A percentile compares a stretch with the other conserved stretches of the same genome.
These are phyloP conservation scores for Bradypodion ventrale DNA, from an alignment of 2,797 vertebrate species.

Conservation along the genomic window DNA sequence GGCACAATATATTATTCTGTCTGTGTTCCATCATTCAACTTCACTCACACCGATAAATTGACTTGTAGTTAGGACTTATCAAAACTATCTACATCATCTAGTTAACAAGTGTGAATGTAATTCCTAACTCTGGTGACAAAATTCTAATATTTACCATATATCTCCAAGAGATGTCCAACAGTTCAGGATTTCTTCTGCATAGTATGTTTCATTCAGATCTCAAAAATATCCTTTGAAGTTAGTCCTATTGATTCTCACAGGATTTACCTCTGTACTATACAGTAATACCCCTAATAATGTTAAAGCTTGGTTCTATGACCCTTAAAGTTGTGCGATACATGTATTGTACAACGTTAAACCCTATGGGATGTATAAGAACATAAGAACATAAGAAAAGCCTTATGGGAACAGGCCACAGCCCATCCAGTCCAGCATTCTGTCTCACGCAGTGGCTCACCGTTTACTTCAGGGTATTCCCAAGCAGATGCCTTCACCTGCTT, in stretches of 20 bases:
- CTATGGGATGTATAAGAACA: too few relatives aligned
- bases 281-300: too few relatives aligned
- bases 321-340: too few relatives aligned
- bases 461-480: too few relatives aligned
- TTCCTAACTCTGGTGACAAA: background rate
- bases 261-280: background rate
- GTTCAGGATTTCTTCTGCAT: background rate
- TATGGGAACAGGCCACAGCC: too few relatives aligned
- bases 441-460: too few relatives aligned
- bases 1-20: slow-evolving; percentile 29
- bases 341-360: too few relatives aligned
- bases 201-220: background rate
- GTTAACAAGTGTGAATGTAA: slow-evolving; percentile 19
- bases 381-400: too few relatives aligned
- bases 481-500: too few relatives aligned
- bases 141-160: slow-evolving; percentile 13
- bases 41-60: slow-evolving; percentile 22
- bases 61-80: slow-evolving; percentile 25
- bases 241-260: background rate
- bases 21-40: slow-evolving; percentile 7
- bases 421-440: too few relatives aligned
- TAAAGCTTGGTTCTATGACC: too few relatives aligned
- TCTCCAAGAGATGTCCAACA: background rate
- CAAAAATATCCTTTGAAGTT: background rate
- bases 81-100: slow-evolving; percentile 7